These are phyloP conservation scores for Nemapogon koenigi DNA, from an alignment of 2,888 invertebrate genomes.

Conservation along the genomic window DNA sequence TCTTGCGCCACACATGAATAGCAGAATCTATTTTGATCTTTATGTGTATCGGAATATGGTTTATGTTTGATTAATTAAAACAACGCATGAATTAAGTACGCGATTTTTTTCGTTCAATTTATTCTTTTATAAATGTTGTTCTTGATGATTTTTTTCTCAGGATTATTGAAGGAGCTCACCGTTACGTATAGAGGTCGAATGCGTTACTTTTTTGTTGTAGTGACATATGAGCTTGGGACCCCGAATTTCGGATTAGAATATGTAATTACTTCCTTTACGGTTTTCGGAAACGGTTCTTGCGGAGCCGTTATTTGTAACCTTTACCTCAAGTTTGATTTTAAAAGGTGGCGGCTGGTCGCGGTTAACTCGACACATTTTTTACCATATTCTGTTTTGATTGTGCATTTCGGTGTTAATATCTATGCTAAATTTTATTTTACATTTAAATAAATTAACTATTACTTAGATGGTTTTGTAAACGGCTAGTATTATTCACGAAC, in stretches of 20 bases:
- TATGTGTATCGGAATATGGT: constrained; percentile 21
- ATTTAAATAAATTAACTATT: too few relatives aligned
- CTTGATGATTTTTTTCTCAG: constrained; percentile 57
- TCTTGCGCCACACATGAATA: constrained; percentile 28
- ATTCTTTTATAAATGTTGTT: constrained; percentile 39
- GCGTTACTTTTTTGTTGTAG: constrained; percentile 39
- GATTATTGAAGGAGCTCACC: constrained; percentile 37
- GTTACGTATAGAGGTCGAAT: constrained; percentile 45
- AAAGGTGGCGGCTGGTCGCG: constrained; percentile 21
- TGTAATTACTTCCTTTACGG: constrained; percentile 65
- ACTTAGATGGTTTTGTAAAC: too few relatives aligned
- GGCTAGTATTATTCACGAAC: too few relatives aligned
- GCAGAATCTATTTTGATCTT: constrained; percentile 22
- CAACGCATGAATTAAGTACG: constrained; percentile 53
- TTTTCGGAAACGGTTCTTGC: constrained; percentile 52
- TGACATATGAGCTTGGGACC: constrained; percentile 59
- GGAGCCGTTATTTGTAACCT: constrained; percentile 29
- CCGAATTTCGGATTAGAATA: constrained; percentile 56
- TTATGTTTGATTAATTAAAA: constrained; percentile 27
- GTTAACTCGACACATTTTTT: constrained; percentile 15
- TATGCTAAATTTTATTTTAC: too few relatives aligned
- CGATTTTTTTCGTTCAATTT: constrained; percentile 40
- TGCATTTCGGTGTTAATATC: too few relatives aligned
- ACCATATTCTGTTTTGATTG: too few relatives aligned
- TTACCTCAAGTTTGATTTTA: constrained; percentile 20